Evolutionary conservation across 2,113 vertebrate species (phyloP).

Genomic region (Eurypyga helias): DNA sequence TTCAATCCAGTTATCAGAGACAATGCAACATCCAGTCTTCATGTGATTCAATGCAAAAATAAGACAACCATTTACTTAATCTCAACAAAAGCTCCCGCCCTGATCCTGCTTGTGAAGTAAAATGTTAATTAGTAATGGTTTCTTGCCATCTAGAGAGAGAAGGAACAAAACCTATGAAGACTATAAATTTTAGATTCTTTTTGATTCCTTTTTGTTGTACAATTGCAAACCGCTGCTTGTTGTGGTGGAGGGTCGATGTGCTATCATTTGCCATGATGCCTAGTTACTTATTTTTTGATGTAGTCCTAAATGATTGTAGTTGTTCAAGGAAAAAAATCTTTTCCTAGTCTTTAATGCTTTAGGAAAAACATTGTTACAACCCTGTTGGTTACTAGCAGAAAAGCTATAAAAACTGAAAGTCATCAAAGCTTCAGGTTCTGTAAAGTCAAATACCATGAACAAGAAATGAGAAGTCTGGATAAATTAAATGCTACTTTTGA

Average conservation of each 20-base stretch:
- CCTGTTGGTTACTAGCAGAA: slow-evolving; percentile 18
- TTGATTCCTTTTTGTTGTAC: slow-evolving; percentile 14
- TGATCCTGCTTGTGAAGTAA: neutral
- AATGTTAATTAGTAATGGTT: neutral
- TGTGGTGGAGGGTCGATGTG: neutral
- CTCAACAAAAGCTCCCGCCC: slow-evolving; percentile 26
- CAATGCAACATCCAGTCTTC: neutral
- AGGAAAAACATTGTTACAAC: slow-evolving; percentile 13
- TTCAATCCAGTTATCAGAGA: neutral
- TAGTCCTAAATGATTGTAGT: slow-evolving; percentile 9
- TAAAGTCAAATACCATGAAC: neutral
- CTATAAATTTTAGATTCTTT: neutral
- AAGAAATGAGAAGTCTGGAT: neutral
- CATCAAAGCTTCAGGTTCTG: slow-evolving; percentile 21
- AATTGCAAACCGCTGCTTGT: neutral
- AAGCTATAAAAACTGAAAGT: slow-evolving; percentile 13
- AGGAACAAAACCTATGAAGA: neutral
- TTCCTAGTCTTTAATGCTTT: neutral
- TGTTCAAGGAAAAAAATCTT: neutral
- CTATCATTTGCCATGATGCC: slow-evolving; percentile 38
- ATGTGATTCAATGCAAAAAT: slow-evolving; percentile 6
- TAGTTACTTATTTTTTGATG: slow-evolving; percentile 36
- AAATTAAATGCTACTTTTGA: neutral
- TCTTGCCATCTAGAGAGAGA: neutral
- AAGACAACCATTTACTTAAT: slow-evolving; percentile 8